phyloP scores from a whole-genome alignment of 1,140 invertebrate species.

The Cyphomyrmex costatus region DNA sequence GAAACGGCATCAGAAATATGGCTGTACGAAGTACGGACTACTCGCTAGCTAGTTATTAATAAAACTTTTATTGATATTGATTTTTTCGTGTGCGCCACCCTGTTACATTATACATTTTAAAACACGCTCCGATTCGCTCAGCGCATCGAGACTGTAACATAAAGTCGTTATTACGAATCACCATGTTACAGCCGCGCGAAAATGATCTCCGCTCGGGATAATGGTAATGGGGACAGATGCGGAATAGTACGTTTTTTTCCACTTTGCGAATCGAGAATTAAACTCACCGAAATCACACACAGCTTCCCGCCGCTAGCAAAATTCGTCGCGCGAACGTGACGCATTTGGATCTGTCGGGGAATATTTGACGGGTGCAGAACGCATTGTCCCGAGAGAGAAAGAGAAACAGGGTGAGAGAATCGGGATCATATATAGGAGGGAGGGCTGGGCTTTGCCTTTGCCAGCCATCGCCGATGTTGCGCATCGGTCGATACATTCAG shows the following conservation, averaged over 20 bases:
- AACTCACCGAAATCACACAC: conserved; percentile 24
- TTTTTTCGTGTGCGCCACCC: conserved; percentile 5
- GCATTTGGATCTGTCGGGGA: conserved; percentile 48
- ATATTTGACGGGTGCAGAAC: conserved; percentile 55
- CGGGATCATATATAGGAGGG: background rate
- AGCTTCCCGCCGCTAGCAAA: conserved; percentile 1
- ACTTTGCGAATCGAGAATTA: conserved; percentile 31
- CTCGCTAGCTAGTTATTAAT: conserved; percentile 26
- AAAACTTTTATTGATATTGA: conserved; percentile 47
- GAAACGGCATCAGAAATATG: background rate
- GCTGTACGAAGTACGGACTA: background rate
- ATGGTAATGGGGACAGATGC: conserved; percentile 17
- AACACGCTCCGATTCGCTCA: conserved; percentile 7
- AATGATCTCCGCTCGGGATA: conserved; percentile 26
- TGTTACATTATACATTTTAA: conserved; percentile 30
- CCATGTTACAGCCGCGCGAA: conserved; percentile 13
- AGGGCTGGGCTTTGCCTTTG: conserved; percentile 46
- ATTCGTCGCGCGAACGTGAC: conserved; percentile 19
- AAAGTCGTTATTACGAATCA: conserved; percentile 35
- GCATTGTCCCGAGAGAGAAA: conserved; percentile 32
- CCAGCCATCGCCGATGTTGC: conserved; percentile 44
- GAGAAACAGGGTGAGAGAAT: conserved; percentile 13
- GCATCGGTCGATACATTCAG: conserved; percentile 60
- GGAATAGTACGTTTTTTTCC: conserved; percentile 25
- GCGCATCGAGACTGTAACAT: background rate